A percentile compares a stretch with the other conserved stretches of the same genome.
phyloP scores from a whole-genome alignment of 2,797 vertebrate genomes.

The Florisuga fusca region DNA sequence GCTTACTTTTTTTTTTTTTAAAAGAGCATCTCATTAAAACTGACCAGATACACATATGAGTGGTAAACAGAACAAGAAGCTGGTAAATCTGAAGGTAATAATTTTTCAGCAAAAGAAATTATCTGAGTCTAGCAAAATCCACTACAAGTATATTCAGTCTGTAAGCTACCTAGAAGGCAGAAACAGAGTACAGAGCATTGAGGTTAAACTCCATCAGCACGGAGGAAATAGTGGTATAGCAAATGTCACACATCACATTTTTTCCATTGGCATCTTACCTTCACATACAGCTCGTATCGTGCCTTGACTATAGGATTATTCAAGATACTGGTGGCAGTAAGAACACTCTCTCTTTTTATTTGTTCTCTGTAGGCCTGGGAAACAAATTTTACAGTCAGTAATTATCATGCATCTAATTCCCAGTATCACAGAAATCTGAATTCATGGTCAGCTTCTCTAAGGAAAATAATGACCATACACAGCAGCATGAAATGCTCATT shows the following conservation, averaged over 20 bases:
- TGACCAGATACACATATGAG: neutral
- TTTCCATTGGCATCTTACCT: constrained; percentile 77
- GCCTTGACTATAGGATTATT: constrained; percentile 88
- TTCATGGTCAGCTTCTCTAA: neutral
- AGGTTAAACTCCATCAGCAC: neutral
- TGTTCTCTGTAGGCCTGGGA: constrained; percentile 87
- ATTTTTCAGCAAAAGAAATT: neutral
- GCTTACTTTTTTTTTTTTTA: neutral
- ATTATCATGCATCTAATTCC: neutral
- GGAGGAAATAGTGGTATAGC: neutral
- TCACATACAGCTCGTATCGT: constrained; percentile 86
- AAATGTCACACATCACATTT: neutral
- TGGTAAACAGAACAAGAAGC: neutral
- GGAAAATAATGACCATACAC: neutral
- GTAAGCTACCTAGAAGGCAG: neutral
- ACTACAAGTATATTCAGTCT: neutral
- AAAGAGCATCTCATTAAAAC: neutral
- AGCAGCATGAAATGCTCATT: neutral
- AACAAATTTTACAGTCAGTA: constrained; percentile 28
- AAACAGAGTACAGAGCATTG: neutral
- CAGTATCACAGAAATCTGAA: neutral
- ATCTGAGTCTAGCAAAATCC: neutral
- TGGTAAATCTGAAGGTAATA: neutral
- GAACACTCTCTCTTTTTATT: constrained; percentile 88
- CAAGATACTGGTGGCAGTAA: constrained; percentile 89